These are phyloP conservation scores for Nothoprocta perdicaria DNA, from an alignment of 2,113 vertebrate species.

Conservation along the genomic window DNA sequence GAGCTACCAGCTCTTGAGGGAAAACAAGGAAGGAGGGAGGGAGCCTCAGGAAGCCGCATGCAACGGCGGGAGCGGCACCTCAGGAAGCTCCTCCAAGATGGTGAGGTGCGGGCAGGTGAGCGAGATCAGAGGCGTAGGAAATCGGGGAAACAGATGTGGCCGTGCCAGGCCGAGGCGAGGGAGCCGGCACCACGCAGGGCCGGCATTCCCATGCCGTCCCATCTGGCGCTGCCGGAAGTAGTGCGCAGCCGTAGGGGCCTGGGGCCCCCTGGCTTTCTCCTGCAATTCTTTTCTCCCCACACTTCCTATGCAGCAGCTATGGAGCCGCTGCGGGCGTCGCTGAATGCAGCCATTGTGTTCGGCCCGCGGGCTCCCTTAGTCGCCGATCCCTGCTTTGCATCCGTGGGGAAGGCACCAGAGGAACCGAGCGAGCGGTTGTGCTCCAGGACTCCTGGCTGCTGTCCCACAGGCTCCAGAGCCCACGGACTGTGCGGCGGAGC, in stretches of 20 bases:
- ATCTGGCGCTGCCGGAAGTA: conserved; percentile 59
- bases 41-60: conserved; percentile 56
- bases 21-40: conserved; percentile 58
- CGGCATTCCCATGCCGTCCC: conserved; percentile 29
- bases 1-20: conserved; percentile 4
- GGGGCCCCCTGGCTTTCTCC: not conserved
- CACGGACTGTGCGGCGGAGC: not conserved
- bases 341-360: conserved; percentile 70
- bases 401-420: conserved; percentile 63
- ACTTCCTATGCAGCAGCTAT: conserved; percentile 68
- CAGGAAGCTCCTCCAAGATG: conserved; percentile 68
- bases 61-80: conserved; percentile 55
- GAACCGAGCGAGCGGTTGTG: conserved; percentile 43
- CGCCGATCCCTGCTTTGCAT: conserved; percentile 65
- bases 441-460: conserved; percentile 32
- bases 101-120: conserved; percentile 69
- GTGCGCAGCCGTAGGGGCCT: conserved; percentile 53
- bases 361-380: conserved; percentile 31
- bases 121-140: conserved; percentile 70
- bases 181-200: conserved; percentile 15
- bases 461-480: not conserved
- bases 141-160: conserved; percentile 72
- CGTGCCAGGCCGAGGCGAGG: conserved; percentile 36
- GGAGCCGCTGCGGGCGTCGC: conserved; percentile 66
- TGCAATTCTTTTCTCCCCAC: conserved; percentile 49